Base-by-base conservation (phyloP, 2,888 invertebrate species). In the Agonopterix alstromeriana region DNA sequence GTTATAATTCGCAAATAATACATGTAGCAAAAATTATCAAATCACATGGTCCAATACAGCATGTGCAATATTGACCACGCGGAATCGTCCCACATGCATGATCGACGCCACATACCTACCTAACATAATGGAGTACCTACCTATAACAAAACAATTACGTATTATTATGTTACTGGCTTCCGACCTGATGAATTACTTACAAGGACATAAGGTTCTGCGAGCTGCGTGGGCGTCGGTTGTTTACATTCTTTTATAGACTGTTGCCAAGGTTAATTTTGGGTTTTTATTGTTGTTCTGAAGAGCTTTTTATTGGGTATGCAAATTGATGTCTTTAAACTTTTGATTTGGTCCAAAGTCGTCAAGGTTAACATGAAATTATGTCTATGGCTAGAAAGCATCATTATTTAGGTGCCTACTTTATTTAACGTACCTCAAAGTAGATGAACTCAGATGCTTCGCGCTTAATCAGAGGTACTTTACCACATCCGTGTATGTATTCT, bases 31-130 rank as follows among this genome's bases (percentile, higher is more conserved):
- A 27, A 27, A 27, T 27, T 27, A 27, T 27, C 27, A 27, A 27
- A 27, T 27, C 27, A 27, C 27, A 27, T 27, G 27, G 27, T 27
- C 27, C 27, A 27, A 5, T 27, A 27, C 5, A 27, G 27, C 27
- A 27, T 27, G 27, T 27, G 27, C 27, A 27, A 27, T 27, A 27
- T 27, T 27, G 60, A 68, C 73, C 71, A 74, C 73, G 71, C 73
- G 73, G 72, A 74, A 72, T 58, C 67, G 54, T 50, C 73, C 68
- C 60, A 63, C 68, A 53, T 61, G 45, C 47, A 27, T 27, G 27
- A 27, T 27, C 27, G 27, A 27, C 5, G 27, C 27, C 7, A 27
- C 27, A 5, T 0, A n/a, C n/a, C n/a, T n/a, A n/a, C n/a, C n/a
- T 27, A 17, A 27, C 27, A 27, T 27, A 27, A 17, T 1, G 2